Base-by-base conservation (phyloP, 1,140 invertebrate genomes). In the Hypsibius dujardini region DNA sequence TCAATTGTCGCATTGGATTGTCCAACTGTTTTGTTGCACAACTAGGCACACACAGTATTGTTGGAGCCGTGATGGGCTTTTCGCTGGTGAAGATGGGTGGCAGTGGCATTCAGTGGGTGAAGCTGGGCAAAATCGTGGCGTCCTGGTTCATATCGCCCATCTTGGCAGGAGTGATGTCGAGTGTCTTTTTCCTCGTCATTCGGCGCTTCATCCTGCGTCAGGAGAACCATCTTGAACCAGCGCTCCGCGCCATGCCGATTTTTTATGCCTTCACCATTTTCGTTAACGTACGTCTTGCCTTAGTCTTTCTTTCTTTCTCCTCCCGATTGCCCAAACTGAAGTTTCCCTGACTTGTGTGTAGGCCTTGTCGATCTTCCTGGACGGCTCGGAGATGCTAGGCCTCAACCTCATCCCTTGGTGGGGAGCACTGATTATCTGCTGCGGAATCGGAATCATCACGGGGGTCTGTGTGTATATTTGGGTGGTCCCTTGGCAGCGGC, bases 121-220 rank as follows among this genome's bases (percentile, higher is more conserved):
- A 86, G 47, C 80, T 95, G 60, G 87, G 83, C n/a, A 85, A 87
- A 75, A 91, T 92, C 75, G 90, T 94, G 75, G 86, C 86, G 15
- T 98, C 95, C 0, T 98, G 95, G 95, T 96, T 98, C 77, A 86
- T 95, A 28, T 96, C 93, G 47, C 95, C 95, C 12, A 80, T 95
- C 40, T 80, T 98, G 72, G 95, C 93, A 74, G 95, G 95, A 2
- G 74, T 88, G 1, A 87, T 94, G 47, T 97, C 95, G n/a, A 85
- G 87, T 46, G 50, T 85, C 56, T 83, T 98, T 14, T 96, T 87
- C 78, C 83, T 87, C 77, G 77, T 89, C 59, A 88, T 98, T 70
- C 85, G 87, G 73, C 84, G 85, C 74, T 87, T 87, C 75, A 91
- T 98, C 73, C 80, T 98, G 15, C 84, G 83, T 59, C 71, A 84